Base-by-base conservation (phyloP, 2,888 invertebrate genomes). In the Dioctria rufipes region DNA sequence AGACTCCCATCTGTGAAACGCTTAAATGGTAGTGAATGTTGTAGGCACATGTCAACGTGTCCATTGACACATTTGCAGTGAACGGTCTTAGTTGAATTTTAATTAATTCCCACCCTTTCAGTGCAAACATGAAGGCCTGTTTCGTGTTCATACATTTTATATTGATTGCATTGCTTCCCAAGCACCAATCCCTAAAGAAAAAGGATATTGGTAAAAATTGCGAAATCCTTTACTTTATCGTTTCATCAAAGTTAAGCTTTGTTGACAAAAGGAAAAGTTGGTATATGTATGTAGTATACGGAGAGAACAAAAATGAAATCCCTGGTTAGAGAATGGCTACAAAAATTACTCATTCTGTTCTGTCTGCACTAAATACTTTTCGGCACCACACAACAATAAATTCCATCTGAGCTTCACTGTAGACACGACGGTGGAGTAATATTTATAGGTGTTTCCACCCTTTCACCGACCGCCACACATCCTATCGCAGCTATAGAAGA, bases 341-440 rank as follows among this genome's bases (percentile, higher is more conserved):
- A 37, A 39, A 25, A 51, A 25, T 25, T 25, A 25, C 25, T 11
- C 1, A 39, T 9, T 69, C 11, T 39, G 51, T 4, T 39, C 49
- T 25, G 25, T 25, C 49, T 49, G 4, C 6, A 39, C 9, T 37
- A 69, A 39, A 69, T 25, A 39, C 51, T 51, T 37, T 49, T 51
- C 49, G 51, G 25, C 2, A 25, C 25, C 69, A 69, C 0, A 51
- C 25, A 73, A 49, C 11, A 73, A 71, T 25, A 25, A 25, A 42
- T 42, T 42, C 54, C 73, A 73, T 54, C 73, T 73, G 73, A 54
- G 73, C 73, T 13, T 25, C 73, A 73, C 73, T 73, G 73, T 58
- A 73, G 73, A 73, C 58, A 6, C 6, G 13, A 25, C 42, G 40
- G 13, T 40, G 9, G 73, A 42, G 11, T 42, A 73, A 73, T 73